Evolutionary conservation across 2,113 vertebrate species (phyloP).

Genomic region (Panurus biarmicus): DNA sequence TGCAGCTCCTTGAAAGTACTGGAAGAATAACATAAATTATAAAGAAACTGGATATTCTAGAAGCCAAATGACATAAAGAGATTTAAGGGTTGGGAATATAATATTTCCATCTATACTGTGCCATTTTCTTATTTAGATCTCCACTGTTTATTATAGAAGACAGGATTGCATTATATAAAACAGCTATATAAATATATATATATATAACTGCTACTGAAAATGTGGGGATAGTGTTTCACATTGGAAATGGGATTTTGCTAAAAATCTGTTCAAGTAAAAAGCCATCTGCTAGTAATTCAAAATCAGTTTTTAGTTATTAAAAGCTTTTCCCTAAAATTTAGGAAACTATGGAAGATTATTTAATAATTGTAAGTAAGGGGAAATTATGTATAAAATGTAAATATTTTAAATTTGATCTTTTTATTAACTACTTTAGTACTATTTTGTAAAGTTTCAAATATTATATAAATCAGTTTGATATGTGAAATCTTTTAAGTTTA

Average conservation of each 20-base stretch:
- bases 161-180: not conserved
- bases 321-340: not conserved
- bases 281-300: not conserved
- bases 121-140: not conserved
- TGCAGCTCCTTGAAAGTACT: not conserved
- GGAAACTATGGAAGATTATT: not conserved
- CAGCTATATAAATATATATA: not conserved
- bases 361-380: not conserved
- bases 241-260: not conserved
- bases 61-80: not conserved
- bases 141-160: not conserved
- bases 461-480: slow-evolving; percentile 7
- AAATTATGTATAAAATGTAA: slow-evolving; percentile 28
- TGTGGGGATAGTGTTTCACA: not conserved
- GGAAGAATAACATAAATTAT: not conserved
- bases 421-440: slow-evolving; percentile 5
- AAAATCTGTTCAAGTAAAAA: slow-evolving; percentile 2
- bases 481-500: slow-evolving; percentile 20
- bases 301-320: slow-evolving; percentile 5
- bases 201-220: not conserved
- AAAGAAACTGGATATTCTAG: not conserved
- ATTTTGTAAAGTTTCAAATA: slow-evolving; percentile 32
- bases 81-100: not conserved
- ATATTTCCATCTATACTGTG: not conserved
- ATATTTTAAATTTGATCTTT: slow-evolving; percentile 36